Base-by-base conservation (phyloP, 2,888 invertebrate species). In the Tigriopus californicus region DNA sequence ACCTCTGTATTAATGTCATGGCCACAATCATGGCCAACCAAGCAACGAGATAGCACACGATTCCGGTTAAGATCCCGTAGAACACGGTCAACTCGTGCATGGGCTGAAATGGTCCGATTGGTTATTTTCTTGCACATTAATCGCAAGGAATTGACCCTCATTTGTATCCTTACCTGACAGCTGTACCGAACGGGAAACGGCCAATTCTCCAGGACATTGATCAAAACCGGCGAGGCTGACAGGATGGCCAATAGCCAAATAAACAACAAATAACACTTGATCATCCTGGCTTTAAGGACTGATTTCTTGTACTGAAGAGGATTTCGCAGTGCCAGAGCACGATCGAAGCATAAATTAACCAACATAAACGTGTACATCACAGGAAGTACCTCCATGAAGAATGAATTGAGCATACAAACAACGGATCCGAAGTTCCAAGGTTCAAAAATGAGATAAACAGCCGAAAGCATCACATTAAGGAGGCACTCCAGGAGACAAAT, bases 181-280 rank as follows among this genome's bases (percentile, higher is more conserved):
- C 56, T 56, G 15, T 56, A 56, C 46, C 56, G 44, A 46, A 25
- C 15, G 13, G 56, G 56, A 56, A 56, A 56, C 18, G 56, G 56
- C 44, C 41, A 46, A 56, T 20, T 42, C 18, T 18, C 12, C 13
- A 56, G 8, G 24, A 46, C 18, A 18, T 22, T 22, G 11, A n/a
- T 13, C 13, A 22, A 20, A 25, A 56, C 15, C 2, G 56, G 56
- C n/a, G 24, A 46, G 12, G 46, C 56, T 1, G 20, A n/a, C n/a
- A 18, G 6, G 10, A 56, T 6, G 18, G 44, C 44, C n/a, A 46
- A 46, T 22, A 56, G 13, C 54, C 56, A 56, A 24, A 4, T 5
- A 10, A 56, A 25, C n/a, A 56, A 20, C 8, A 33, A 33, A 33
- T 33, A 33, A 33, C 33, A 33, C 24, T 25, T 24, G 20, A 56